Evolutionary conservation across 1,140 invertebrate genomes (phyloP), one percentile per base, ranked within the genome.

Genomic region (Wasmannia auropunctata): DNA sequence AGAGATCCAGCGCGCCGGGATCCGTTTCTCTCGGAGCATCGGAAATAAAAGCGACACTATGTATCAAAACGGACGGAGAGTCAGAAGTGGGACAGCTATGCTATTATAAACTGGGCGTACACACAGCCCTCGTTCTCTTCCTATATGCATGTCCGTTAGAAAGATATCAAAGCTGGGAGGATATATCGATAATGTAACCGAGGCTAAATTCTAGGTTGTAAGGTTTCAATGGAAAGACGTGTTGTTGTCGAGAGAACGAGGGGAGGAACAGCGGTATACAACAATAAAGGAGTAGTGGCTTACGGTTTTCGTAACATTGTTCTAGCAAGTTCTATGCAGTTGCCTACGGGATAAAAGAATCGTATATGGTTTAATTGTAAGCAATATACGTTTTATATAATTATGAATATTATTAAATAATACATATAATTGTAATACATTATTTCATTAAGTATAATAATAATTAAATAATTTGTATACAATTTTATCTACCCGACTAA

Each of bases 51-150:
- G 77, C 60, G 77, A 81, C 65, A 72, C 65, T 43, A 25, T 43
- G 76, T 72, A 69, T 72, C 49, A 19, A 81, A 81, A 70, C 28
- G 43, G 22, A 70, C 10, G 25, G 34, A 28, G 34, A 28, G 54
- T 11, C 16, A 80, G 5, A 80, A 69, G 63, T 54, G 60, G 28
- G 34, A 67, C 77, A 34, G 49, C 49, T 72, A 43, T 43, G 63
- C 25, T 81, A 72, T 81, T 81, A 81, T 81, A 81, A 81, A 81
- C 37, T 72, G 37, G 49, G 25, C 49, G 51, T 54, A 56, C 19
- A 56, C 19, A 62, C 31, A 19, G 14, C 2, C 4, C 28, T 31
- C 25, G 6, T 22, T 49, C 22, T 60, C 22, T 60, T 76, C 34
- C 25, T 77, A 22, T 77, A 22, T 56, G 31, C 49, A 37, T 25